These are phyloP conservation scores for Grammomys surdaster DNA, from an alignment of 2,113 vertebrate genomes.

Conservation along the genomic window DNA sequence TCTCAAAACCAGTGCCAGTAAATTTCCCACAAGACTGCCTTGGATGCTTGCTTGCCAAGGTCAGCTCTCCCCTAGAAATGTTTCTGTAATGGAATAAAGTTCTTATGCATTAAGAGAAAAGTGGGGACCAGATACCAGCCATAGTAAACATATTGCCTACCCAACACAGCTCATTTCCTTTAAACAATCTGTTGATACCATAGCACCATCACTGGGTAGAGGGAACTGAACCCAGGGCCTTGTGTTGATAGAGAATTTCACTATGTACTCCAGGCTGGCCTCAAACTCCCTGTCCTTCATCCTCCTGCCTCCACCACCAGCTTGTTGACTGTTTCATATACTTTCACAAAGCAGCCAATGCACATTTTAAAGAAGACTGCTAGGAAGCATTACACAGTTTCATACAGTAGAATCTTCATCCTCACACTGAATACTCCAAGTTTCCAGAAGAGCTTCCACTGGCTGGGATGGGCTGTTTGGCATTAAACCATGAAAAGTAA, in stretches of 20 bases:
- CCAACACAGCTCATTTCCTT: neutral
- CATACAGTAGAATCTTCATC: neutral
- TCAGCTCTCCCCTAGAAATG: neutral
- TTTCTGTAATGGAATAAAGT: slow-evolving; percentile 13
- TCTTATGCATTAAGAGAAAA: neutral
- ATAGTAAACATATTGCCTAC: neutral
- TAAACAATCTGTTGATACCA: neutral
- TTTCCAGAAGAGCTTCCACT: neutral
- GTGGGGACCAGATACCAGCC: neutral
- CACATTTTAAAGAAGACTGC: neutral
- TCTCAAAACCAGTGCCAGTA: neutral
- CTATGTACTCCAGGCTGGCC: neutral
- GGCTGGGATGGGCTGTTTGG: neutral
- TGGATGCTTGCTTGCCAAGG: neutral
- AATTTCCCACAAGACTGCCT: neutral
- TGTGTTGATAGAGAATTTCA: neutral
- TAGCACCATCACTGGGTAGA: neutral
- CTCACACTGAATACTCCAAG: neutral
- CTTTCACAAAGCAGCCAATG: neutral
- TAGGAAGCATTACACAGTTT: neutral
- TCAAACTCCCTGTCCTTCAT: neutral
- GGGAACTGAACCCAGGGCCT: neutral
- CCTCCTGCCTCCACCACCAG: neutral
- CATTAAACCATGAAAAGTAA: slow-evolving; percentile 43
- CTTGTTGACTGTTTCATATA: neutral